Evolutionary conservation across 2,113 vertebrate species (phyloP), one percentile per base, ranked within the genome.

Genomic region (Orthonyx spaldingii): DNA sequence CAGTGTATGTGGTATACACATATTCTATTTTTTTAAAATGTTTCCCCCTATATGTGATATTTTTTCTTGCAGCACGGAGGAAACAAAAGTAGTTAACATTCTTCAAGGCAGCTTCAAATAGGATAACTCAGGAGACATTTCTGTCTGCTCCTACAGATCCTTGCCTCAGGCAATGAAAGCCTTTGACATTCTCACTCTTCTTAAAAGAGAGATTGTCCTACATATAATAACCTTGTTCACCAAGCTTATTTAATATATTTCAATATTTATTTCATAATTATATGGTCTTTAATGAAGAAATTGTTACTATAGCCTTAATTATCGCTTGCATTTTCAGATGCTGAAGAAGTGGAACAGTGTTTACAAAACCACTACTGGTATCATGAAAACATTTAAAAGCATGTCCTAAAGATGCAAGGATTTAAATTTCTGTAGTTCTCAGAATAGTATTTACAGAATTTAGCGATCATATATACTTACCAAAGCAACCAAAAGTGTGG

Each of bases 1-100:
- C 13, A 46, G 7, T 26, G 16, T 56, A 28, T 3, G 1, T 41
- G 3, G 4, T 28, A 57, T 24, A 33, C 0, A 1, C 6, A 9
- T 26, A 23, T 28, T 28, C 6, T 50, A 9, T 42, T 69, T 27
- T 9, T 46, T 20, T 1, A 23, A 39, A 8, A 5, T 13, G 14
- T 14, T 16, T 15, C 3, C 2, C 28, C 2, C 11, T 14, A 10
- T 59, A 11, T 19, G 6, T 55, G 32, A 8, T 55, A 14, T 65
- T 77, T 92, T 92, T 90, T 74, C 22, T 90, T 87, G 16, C 21
- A 82, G 24, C 12, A 53, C 7, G 5, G 21, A 65, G 16, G 18
- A 84, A 74, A 23, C 13, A 92, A 47, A 84, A 61, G 21, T 44
- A 87, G 53, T 35, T 90, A 55, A 0, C 1, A 17, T n/a, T 87